phyloP scores from a whole-genome alignment of 1,140 invertebrate genomes.

The Panulirus ornatus region DNA sequence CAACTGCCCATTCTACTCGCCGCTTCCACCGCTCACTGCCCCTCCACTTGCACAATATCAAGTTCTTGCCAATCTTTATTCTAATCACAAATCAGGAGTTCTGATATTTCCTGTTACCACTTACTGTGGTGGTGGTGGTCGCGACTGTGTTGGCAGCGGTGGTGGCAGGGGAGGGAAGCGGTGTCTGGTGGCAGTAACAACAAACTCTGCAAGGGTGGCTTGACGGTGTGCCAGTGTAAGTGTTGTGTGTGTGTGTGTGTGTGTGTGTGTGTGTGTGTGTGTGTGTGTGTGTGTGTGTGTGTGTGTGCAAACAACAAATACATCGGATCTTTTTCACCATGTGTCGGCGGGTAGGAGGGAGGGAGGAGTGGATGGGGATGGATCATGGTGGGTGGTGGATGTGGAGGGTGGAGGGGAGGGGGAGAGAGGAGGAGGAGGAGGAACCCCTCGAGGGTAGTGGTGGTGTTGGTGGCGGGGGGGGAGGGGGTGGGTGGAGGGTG shows the following conservation, averaged over 20 bases:
- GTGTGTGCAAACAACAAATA: too few species aligned
- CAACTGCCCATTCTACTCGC: too few species aligned
- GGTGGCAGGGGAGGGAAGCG: too few species aligned
- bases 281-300: conserved; percentile 3
- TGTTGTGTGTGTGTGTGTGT: conserved; percentile 12
- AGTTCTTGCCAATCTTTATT: too few species aligned
- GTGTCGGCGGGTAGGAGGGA: neutral
- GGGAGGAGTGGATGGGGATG: neutral
- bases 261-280: conserved; percentile 11
- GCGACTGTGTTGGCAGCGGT: neutral
- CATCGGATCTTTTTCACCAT: neutral
- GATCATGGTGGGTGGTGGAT: neutral
- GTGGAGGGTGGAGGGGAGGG: neutral
- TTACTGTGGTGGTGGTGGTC: neutral
- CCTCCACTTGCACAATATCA: too few species aligned
- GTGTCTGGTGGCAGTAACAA: too few species aligned
- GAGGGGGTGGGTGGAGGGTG: neutral
- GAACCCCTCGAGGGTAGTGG: neutral
- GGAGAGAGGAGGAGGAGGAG: neutral
- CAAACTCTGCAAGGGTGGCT: neutral
- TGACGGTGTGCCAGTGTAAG: neutral
- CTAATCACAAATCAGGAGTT: too few species aligned
- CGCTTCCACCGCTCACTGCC: too few species aligned
- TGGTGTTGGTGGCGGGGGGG: neutral
- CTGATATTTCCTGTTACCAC: too few species aligned